These are phyloP conservation scores for Tokudaia muenninki DNA, from an alignment of 2,797 vertebrate genomes.

Conservation along the genomic window DNA sequence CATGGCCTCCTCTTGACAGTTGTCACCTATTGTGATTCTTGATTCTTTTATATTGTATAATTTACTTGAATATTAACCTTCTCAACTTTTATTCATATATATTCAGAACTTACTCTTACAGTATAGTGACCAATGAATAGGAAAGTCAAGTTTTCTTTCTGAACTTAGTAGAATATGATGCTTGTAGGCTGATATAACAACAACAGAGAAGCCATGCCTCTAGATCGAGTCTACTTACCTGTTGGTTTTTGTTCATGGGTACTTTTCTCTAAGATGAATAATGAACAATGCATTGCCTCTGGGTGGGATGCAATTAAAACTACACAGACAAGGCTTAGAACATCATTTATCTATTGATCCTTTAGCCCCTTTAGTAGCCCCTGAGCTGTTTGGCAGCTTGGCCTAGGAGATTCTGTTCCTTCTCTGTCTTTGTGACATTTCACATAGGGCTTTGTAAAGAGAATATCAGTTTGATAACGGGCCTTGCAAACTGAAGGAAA, in stretches of 20 bases:
- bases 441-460: not conserved
- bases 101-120: slow-evolving; percentile 42
- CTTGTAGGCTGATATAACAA: not conserved
- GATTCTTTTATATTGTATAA: slow-evolving; percentile 37
- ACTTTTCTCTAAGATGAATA: not conserved
- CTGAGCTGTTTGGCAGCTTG: slow-evolving; percentile 14
- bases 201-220: not conserved
- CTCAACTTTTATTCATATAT: not conserved
- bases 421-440: not conserved
- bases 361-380: not conserved
- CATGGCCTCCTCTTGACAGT: not conserved
- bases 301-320: not conserved
- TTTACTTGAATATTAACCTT: slow-evolving; percentile 8
- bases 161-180: not conserved
- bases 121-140: not conserved
- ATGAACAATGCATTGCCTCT: not conserved
- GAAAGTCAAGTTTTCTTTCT: not conserved
- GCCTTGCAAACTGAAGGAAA: not conserved
- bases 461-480: slow-evolving; percentile 12
- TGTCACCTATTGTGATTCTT: not conserved
- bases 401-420: not conserved
- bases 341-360: not conserved
- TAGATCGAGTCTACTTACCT: not conserved
- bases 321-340: not conserved
- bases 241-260: not conserved